A percentile compares a stretch with the other conserved stretches of the same genome.
These are phyloP conservation scores for Plectrocnemia conspersa DNA, from an alignment of 1,140 invertebrate species.

Conservation along the genomic window DNA sequence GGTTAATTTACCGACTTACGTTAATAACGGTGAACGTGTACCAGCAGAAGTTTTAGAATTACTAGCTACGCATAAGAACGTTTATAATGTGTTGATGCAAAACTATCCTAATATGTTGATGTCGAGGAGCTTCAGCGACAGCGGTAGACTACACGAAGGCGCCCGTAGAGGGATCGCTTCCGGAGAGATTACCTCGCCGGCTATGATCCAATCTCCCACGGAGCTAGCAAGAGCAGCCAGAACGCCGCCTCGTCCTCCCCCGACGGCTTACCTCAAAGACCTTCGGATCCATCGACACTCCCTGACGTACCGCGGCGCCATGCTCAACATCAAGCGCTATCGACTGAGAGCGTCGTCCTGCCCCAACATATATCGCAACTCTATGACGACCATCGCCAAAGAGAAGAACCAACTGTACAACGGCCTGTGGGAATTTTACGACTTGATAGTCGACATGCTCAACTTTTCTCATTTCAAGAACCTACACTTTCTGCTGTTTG, in stretches of 20 bases:
- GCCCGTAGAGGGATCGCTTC: conserved; percentile 37
- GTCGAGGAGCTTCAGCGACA: conserved; percentile 66
- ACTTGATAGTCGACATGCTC: conserved; percentile 69
- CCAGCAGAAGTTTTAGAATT: conserved; percentile 69
- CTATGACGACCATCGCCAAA: conserved; percentile 79
- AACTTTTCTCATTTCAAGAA: conserved; percentile 76
- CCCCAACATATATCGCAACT: conserved; percentile 83
- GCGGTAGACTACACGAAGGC: conserved; percentile 52
- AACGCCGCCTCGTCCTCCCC: conserved; percentile 45
- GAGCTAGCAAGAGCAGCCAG: conserved; percentile 35
- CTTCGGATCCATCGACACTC: conserved; percentile 67
- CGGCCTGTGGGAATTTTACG: conserved; percentile 71
- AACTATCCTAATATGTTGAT: conserved; percentile 70
- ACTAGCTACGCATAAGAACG: conserved; percentile 63
- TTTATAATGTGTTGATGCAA: conserved; percentile 65
- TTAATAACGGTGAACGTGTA: conserved; percentile 70
- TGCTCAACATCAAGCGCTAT: conserved; percentile 80
- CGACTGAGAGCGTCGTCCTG: conserved; percentile 76
- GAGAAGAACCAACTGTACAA: conserved; percentile 69
- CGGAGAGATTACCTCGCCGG: conserved; percentile 39
- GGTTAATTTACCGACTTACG: conserved; percentile 76
- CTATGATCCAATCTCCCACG: conserved; percentile 37
- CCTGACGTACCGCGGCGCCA: conserved; percentile 77
- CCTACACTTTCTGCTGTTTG: conserved; percentile 71
- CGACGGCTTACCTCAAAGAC: conserved; percentile 64